Evolutionary conservation across 2,797 vertebrate genomes (phyloP), one percentile per base, ranked within the genome.

Genomic region (Anas flavirostris): DNA sequence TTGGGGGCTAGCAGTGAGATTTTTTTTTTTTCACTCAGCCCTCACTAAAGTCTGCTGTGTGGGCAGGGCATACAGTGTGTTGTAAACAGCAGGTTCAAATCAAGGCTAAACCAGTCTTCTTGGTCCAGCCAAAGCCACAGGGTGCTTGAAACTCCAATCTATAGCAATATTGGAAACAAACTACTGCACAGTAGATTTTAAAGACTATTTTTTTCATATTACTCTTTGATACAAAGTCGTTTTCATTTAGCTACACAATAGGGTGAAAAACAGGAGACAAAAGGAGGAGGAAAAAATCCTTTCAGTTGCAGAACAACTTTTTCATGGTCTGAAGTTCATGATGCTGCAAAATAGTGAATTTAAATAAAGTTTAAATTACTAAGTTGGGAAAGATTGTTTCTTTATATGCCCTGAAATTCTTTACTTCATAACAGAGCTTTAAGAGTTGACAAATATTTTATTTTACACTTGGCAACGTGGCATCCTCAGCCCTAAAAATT

Each of bases 51-150:
- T 80, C 94, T 91, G 82, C 90, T 33, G 37, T 79, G 55, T 83
- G 94, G 91, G 74, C 93, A 94, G 80, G 84, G 77, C 95, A 96
- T 96, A 55, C 50, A 86, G 39, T 48, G 31, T 86, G 76, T 77
- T 95, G 95, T 96, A 96, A 97, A 96, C 93, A 96, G 92, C 92
- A 91, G 90, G 93, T 96, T 97, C 95, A 97, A 95, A 96, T 95
- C 90, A 96, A 96, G 96, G 96, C 96, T 96, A 97, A 97, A 93
- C 93, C 91, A 88, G 83, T 86, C 79, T 80, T 94, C 84, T 91
- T 10, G 1, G 77, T 94, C 86, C 94, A 95, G 94, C 94, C 96
- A 97, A 93, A 96, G 95, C 95, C 94, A 94, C 88, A 88, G 95
- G 91, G 77, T 94, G 94, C 93, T 93, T 29, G 4, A 86, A 94